These are phyloP conservation scores for Cettia cetti DNA, from an alignment of 2,113 vertebrate species.

Conservation along the genomic window DNA sequence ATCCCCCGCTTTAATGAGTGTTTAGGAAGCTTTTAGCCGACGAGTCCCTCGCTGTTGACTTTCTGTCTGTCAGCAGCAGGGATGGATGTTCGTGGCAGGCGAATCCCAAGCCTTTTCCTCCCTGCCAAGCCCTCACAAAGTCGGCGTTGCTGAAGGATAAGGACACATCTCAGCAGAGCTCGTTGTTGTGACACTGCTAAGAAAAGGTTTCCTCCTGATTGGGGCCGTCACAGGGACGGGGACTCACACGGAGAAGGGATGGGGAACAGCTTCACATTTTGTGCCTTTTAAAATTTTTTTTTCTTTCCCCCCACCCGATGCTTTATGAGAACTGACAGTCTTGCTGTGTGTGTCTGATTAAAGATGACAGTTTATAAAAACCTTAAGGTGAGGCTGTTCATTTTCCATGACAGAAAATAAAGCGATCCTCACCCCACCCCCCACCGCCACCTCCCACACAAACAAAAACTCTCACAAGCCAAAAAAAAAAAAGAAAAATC, in stretches of 20 bases:
- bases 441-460: neutral
- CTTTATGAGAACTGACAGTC: constrained; percentile 58
- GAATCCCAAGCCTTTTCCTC: neutral
- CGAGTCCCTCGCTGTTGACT: neutral
- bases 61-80: neutral
- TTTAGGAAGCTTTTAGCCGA: constrained; percentile 15
- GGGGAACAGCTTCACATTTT: neutral
- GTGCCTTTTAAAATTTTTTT: neutral
- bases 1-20: neutral
- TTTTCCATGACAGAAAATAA: constrained; percentile 62
- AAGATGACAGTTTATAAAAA: constrained; percentile 69
- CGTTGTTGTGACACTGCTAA: neutral
- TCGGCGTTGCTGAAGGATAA: neutral
- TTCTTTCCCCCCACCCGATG: neutral
- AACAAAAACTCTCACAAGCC: neutral
- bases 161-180: neutral
- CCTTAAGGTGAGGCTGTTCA: constrained; percentile 64
- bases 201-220: neutral
- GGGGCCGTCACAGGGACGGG: neutral
- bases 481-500: neutral
- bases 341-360: constrained; percentile 59
- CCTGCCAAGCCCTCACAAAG: neutral
- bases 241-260: neutral
- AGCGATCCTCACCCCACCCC: neutral
- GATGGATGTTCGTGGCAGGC: neutral